Conservation (phyloP, 2,888 invertebrate species). For the Phragmatobia fuliginosa region DNA sequence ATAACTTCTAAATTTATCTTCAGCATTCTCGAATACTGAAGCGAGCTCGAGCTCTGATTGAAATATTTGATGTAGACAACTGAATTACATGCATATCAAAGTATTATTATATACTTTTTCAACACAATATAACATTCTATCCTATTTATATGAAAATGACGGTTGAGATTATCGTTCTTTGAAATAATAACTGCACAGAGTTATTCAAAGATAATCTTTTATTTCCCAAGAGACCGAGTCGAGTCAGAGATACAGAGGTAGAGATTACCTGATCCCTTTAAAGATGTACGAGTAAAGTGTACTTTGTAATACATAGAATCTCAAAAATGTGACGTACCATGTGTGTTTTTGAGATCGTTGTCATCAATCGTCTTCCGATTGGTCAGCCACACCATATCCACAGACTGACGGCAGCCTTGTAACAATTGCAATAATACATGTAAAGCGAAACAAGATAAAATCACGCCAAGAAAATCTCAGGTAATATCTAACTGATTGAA, state of each 20-base stretch:
- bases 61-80: too few relatives aligned
- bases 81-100: not conserved
- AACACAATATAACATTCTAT: not conserved
- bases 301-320: not conserved
- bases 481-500: too few relatives aligned
- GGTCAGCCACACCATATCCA: too few relatives aligned
- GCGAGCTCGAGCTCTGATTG: too few relatives aligned
- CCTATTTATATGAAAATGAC: conserved; percentile 64
- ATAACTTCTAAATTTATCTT: too few relatives aligned
- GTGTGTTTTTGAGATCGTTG: too few relatives aligned
- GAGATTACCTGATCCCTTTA: conserved; percentile 43
- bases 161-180: conserved; percentile 72
- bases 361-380: too few relatives aligned
- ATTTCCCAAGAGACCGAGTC: conserved; percentile 67
- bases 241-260: not conserved
- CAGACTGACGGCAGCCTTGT: too few relatives aligned
- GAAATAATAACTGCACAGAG: conserved; percentile 70
- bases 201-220: conserved; percentile 76
- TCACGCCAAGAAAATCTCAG: too few relatives aligned
- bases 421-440: not conserved
- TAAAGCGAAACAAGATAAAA: not conserved
- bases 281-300: not conserved
- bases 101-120: not conserved
- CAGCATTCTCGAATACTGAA: too few relatives aligned
- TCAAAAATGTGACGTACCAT: not conserved